phyloP scores from a whole-genome alignment of 2,113 vertebrate genomes.

The Paedocypris sp. region DNA sequence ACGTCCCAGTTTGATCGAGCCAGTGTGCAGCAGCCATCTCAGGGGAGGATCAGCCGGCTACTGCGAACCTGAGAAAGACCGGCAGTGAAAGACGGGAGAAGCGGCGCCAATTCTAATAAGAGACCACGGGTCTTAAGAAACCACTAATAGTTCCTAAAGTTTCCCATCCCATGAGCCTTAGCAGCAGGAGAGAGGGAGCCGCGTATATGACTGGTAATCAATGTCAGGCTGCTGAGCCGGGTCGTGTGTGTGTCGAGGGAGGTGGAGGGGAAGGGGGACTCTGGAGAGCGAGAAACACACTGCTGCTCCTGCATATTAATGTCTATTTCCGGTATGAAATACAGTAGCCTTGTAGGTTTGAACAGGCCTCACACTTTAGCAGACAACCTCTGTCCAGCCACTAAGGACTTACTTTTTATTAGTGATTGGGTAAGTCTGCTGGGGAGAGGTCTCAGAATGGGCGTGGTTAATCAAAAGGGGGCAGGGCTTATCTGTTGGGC shows the following conservation, averaged over 20 bases:
- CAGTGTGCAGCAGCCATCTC: slow-evolving; percentile 24
- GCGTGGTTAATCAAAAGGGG: no score
- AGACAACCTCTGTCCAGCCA: slow-evolving; percentile 20
- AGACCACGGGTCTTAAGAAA: slow-evolving; percentile 38
- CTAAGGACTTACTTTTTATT: background rate
- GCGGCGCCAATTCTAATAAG: slow-evolving; percentile 49
- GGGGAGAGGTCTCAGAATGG: background rate
- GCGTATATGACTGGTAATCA: slow-evolving; percentile 29
- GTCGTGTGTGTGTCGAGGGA: background rate
- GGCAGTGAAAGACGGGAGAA: slow-evolving; percentile 18
- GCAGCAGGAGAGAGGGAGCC: slow-evolving; percentile 21
- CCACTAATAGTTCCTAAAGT: slow-evolving; percentile 47
- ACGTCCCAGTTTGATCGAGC: slow-evolving; percentile 27
- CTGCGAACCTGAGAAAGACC: slow-evolving; percentile 19
- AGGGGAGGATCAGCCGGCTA: slow-evolving; percentile 17
- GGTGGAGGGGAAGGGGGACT: background rate
- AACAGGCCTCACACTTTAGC: slow-evolving; percentile 17
- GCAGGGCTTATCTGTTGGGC: no score
- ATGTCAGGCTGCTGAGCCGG: slow-evolving; percentile 28
- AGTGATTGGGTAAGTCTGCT: background rate
- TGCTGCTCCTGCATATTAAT: slow-evolving; percentile 28
- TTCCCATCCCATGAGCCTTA: slow-evolving; percentile 40
- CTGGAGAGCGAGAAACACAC: background rate
- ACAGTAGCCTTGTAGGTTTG: slow-evolving; percentile 34
- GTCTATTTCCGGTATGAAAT: slow-evolving; percentile 29